Evolutionary conservation across 2,888 invertebrate genomes (phyloP), one percentile per base, ranked within the genome.

Genomic region (Diaphora mendica): DNA sequence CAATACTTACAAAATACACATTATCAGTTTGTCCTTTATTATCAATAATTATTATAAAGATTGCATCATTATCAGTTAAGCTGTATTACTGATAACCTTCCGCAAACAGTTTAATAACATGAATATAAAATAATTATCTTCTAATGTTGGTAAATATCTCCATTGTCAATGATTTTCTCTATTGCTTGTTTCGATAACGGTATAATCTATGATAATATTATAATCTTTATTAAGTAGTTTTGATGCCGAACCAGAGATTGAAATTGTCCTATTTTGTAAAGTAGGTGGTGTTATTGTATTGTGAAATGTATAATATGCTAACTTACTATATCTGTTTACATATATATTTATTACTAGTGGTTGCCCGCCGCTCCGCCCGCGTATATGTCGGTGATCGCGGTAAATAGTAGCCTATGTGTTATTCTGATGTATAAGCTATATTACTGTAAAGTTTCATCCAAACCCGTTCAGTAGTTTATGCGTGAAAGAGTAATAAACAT

Each of bases 131-230:
- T 44, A 48, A 30, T 48, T 48, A 67, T 33, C 44, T 42, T 15
- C 30, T 4, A 44, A 17, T 66, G 48, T 67, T 67, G 33, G 48
- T 67, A 44, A 44, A 67, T 67, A 13, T 48, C 30, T 67, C 26
- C 35, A 68, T 55, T 55, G 51, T 68, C 30, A 67, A 67, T 23
- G 7, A 68, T 55, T 35, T 42, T 72, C 44, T 66, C 33, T 66
- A 76, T 76, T 70, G 59, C 35, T 59, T 70, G 73, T 70, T 70
- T 15, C 66, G 35, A 20, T 48, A 70, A 70, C 42, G n/a, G 11
- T 42, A 23, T 42, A 62, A 62, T 62, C 55, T 68, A 11, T 35
- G 20, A 39, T 26, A 26, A 42, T 62, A 20, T 48, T 48, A 20
- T 59, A 70, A 70, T 70, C 59, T 7, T 30, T 62, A 30, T 13